Percentiles rank a stretch among this genome's conserved stretches.
Conservation (phyloP, 2,113 vertebrate genomes). For the Clarias gariepinus region DNA sequence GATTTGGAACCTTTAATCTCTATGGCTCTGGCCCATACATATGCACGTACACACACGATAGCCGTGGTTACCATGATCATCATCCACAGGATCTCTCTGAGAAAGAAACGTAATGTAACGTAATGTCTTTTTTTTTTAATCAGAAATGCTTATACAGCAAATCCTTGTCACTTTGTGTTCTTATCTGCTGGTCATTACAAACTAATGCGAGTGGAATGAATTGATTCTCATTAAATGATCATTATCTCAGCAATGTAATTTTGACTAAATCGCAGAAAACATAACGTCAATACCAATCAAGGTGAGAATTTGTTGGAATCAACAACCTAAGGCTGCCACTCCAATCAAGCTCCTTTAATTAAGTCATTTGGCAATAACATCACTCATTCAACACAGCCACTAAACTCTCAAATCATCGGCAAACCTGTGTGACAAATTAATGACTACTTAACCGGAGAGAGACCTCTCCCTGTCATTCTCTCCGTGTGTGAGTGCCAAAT, state of each 20-base stretch:
- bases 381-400: slow-evolving; percentile 20
- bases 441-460: slow-evolving; percentile 36
- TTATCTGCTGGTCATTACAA: slow-evolving; percentile 26
- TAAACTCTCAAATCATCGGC: slow-evolving; percentile 20
- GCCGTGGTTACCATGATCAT: background rate
- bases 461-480: slow-evolving; percentile 22
- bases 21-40: background rate
- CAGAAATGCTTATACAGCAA: background rate
- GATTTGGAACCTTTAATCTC: background rate
- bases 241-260: slow-evolving; percentile 27
- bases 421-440: slow-evolving; percentile 39
- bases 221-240: slow-evolving; percentile 32
- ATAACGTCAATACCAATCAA: slow-evolving; percentile 6
- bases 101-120: background rate
- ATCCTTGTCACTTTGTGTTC: background rate
- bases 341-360: slow-evolving; percentile 23
- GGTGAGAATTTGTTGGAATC: slow-evolving; percentile 12
- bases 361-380: slow-evolving; percentile 23
- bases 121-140: background rate
- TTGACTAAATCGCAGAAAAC: background rate
- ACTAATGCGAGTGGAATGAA: slow-evolving; percentile 29
- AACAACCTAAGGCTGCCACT: slow-evolving; percentile 30
- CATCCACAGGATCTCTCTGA: background rate
- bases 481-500: slow-evolving; percentile 40
- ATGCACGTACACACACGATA: background rate